Conservation (phyloP, 2,113 vertebrate species). For the Bambusicola thoracicus region DNA sequence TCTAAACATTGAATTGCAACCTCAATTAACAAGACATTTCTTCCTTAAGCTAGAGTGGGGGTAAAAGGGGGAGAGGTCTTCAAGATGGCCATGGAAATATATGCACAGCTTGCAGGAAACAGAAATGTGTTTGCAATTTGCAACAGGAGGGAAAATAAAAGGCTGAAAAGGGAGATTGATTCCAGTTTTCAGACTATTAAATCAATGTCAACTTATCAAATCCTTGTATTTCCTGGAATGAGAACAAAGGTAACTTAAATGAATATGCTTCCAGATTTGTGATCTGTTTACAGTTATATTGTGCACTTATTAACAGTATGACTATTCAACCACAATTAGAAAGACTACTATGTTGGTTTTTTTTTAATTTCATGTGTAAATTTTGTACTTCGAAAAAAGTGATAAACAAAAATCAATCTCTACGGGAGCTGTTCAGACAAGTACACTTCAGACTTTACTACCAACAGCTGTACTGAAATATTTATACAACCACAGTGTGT, state of each 20-base stretch:
- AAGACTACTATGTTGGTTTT: background rate
- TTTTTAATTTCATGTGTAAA: slow-evolving; percentile 56
- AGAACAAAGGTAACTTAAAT: slow-evolving; percentile 66
- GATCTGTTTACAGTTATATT: slow-evolving; percentile 72
- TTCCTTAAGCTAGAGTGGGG: slow-evolving; percentile 37
- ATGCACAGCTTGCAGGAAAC: slow-evolving; percentile 40
- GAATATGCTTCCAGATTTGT: slow-evolving; percentile 61
- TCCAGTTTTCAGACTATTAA: slow-evolving; percentile 71
- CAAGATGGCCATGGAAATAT: slow-evolving; percentile 30
- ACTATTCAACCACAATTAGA: slow-evolving; percentile 64
- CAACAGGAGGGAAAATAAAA: slow-evolving; percentile 71
- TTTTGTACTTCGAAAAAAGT: slow-evolving; percentile 46
- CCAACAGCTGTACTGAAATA: slow-evolving; percentile 51
- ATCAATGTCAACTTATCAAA: slow-evolving; percentile 75
- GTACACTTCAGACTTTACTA: slow-evolving; percentile 58
- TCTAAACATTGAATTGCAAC: slow-evolving; percentile 64
- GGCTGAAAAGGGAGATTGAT: slow-evolving; percentile 67
- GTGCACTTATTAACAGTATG: slow-evolving; percentile 60
- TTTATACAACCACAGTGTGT: slow-evolving; percentile 19
- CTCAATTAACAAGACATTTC: slow-evolving; percentile 73
- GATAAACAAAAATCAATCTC: slow-evolving; percentile 61
- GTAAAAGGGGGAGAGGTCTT: background rate
- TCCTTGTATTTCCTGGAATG: slow-evolving; percentile 64
- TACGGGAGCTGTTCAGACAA: slow-evolving; percentile 55
- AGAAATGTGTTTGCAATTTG: slow-evolving; percentile 78